Percentiles rank a stretch among this genome's conserved stretches.
Evolutionary conservation across 2,113 vertebrate genomes (phyloP).

Genomic region (Dipodomys spectabilis): DNA sequence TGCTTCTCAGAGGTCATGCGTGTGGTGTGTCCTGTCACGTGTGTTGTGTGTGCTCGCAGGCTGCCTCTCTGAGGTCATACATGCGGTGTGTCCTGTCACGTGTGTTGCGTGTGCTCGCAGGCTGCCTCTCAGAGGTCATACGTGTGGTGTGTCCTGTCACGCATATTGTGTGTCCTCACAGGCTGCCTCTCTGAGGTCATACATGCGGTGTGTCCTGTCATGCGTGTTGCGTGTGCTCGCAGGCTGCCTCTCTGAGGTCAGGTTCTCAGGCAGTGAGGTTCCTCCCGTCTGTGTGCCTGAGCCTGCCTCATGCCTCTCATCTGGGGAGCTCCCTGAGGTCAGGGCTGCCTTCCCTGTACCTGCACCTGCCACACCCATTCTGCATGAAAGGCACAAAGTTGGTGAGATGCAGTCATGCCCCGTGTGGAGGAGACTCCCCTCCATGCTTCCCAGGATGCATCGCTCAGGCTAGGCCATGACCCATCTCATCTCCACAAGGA

Average conservation of each 20-base stretch:
- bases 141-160: too few species aligned
- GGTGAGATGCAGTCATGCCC: fast-evolving
- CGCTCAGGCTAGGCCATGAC: fast-evolving
- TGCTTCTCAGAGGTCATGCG: too few species aligned
- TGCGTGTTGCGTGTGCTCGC: not conserved
- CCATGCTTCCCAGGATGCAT: fast-evolving
- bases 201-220: too few species aligned
- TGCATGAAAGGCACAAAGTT: fast-evolving
- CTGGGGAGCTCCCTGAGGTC: fast-evolving
- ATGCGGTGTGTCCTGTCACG: too few species aligned
- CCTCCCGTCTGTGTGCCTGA: fast-evolving
- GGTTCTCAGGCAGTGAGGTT: fast-evolving
- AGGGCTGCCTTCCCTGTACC: fast-evolving
- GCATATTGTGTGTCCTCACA: too few species aligned
- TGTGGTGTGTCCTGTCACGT: too few species aligned
- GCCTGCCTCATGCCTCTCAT: fast-evolving
- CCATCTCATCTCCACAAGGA: not conserved
- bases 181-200: too few species aligned
- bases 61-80: too few species aligned
- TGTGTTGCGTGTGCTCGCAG: fast-evolving
- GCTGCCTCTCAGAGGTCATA: too few species aligned
- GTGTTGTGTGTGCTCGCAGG: too few species aligned
- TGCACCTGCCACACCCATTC: fast-evolving
- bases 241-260: not conserved
- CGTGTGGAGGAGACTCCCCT: fast-evolving